Percentiles rank a stretch among this genome's conserved stretches.
Evolutionary conservation across 2,797 vertebrate genomes (phyloP).

Genomic region (Liasis olivaceus): DNA sequence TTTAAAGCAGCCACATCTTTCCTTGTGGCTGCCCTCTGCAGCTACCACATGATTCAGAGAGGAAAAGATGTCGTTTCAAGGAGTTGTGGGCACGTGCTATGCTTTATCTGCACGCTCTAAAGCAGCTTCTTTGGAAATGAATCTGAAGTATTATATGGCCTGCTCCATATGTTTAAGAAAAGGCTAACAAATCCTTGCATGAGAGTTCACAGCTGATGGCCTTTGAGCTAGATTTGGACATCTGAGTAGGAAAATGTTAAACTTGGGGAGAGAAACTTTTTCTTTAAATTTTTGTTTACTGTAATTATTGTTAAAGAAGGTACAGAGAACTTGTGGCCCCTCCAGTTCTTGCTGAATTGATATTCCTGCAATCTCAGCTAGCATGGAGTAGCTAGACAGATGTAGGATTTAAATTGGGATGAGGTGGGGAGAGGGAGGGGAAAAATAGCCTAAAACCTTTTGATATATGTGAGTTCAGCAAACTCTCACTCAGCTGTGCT

Average conservation of each 20-base stretch:
- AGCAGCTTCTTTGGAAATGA: not conserved
- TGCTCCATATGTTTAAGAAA: not conserved
- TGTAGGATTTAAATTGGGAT: not conserved
- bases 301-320: not conserved
- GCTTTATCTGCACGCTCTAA: not conserved
- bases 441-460: not conserved
- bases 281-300: not conserved
- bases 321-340: not conserved
- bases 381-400: not conserved
- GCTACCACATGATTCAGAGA: not conserved
- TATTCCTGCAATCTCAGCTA: not conserved
- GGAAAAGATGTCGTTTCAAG: not conserved
- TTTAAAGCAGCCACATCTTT: not conserved
- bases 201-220: not conserved
- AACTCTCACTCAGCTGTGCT: not conserved
- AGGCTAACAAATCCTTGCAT: not conserved
- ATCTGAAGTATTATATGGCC: not conserved
- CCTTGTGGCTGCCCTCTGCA: not conserved
- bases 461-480: not conserved
- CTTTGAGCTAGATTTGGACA: not conserved
- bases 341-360: not conserved
- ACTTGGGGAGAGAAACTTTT: not conserved
- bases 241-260: not conserved
- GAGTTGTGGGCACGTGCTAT: not conserved
- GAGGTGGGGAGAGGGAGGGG: not conserved